phyloP scores from a whole-genome alignment of 92 coral and sea anemone species.

The Porites divaricata region DNA sequence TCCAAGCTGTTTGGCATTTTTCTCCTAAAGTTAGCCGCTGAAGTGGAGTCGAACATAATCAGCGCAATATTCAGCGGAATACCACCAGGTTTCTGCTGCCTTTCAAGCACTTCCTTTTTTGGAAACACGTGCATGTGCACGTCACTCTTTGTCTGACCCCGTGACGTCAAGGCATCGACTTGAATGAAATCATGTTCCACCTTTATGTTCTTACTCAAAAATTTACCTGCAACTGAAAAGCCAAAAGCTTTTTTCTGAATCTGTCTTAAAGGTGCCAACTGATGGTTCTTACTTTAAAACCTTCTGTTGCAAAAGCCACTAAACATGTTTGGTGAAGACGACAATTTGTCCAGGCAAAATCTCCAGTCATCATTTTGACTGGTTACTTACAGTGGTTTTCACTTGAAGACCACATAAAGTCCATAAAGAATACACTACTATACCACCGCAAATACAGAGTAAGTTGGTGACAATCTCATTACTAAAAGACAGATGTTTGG shows the following conservation, averaged over 20 bases:
- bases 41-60: conserved; percentile 86
- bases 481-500: no score
- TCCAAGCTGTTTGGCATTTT: conserved; percentile 72
- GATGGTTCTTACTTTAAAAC: no score
- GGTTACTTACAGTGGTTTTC: no score
- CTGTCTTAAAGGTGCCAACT: not conserved
- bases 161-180: conserved; percentile 59
- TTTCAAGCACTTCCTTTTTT: conserved; percentile 60
- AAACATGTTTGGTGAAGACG: no score
- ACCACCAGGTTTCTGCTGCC: conserved; percentile 51
- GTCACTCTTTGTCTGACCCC: conserved; percentile 38
- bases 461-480: no score
- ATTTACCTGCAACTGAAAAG: conserved; percentile 28
- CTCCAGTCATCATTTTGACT: no score
- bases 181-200: conserved; percentile 74
- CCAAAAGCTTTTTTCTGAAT: not conserved
- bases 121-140: conserved; percentile 69
- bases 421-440: no score
- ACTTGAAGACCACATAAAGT: no score
- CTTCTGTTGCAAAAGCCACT: no score
- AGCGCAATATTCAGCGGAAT: conserved; percentile 71
- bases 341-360: no score
- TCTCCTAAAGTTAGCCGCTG: conserved; percentile 77
- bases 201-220: conserved; percentile 40
- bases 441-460: no score